phyloP scores from a whole-genome alignment of 2,888 invertebrate genomes.

The Lasioglossum figueresi region DNA sequence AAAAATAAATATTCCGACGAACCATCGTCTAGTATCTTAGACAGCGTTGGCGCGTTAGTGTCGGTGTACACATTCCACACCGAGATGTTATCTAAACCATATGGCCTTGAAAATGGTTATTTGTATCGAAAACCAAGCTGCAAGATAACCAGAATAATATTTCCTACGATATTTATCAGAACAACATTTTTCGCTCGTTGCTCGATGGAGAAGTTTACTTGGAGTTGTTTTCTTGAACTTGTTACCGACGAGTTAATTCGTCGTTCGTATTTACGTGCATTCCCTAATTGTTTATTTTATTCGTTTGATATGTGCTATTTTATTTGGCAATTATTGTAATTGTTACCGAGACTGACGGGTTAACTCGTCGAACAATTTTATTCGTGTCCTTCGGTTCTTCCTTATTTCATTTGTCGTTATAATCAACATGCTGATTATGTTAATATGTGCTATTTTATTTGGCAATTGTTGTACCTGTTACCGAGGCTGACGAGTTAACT shows the following conservation, averaged over 20 bases:
- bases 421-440: too few relatives aligned
- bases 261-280: too few relatives aligned
- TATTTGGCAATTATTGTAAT: too few relatives aligned
- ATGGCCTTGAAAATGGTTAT: not conserved
- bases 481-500: not conserved
- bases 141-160: not conserved
- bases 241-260: too few relatives aligned
- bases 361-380: too few relatives aligned
- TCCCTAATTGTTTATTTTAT: too few relatives aligned
- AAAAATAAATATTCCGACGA: not conserved
- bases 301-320: too few relatives aligned
- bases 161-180: not conserved
- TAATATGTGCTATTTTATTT: not conserved
- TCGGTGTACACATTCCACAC: not conserved
- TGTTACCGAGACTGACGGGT: too few relatives aligned
- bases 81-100: not conserved
- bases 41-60: not conserved
- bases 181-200: not conserved
- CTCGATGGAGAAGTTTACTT: too few relatives aligned
- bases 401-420: too few relatives aligned
- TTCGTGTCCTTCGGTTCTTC: too few relatives aligned
- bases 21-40: not conserved
- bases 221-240: not conserved
- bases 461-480: too few relatives aligned
- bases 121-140: not conserved